Conservation (phyloP, 1,140 invertebrate species). For the Drosophila pseudoananassae region DNA sequence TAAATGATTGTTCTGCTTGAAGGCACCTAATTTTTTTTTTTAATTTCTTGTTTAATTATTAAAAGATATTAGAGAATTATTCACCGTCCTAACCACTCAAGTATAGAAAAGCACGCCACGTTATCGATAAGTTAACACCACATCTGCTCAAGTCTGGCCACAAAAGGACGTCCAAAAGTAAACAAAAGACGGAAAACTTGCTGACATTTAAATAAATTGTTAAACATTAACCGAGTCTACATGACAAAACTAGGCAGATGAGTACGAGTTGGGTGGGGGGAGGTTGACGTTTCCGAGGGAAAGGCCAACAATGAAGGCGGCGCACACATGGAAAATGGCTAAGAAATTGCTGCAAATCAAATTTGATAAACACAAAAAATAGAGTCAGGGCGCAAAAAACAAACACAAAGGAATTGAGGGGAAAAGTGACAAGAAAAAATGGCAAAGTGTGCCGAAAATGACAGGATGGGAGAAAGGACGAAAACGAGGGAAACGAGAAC, state of each 20-base stretch:
- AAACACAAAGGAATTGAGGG: conserved; percentile 57
- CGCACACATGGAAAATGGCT: conserved; percentile 75
- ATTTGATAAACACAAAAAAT: conserved; percentile 77
- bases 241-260: conserved; percentile 71
- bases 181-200: conserved; percentile 57
- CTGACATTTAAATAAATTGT: conserved; percentile 81
- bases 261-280: conserved; percentile 11
- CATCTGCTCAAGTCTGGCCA: conserved; percentile 27
- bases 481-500: conserved; percentile 1
- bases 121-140: conserved; percentile 41
- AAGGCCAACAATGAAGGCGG: conserved; percentile 44
- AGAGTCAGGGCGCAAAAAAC: conserved; percentile 36
- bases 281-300: background rate
- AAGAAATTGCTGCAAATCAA: conserved; percentile 81
- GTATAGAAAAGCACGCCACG: conserved; percentile 21
- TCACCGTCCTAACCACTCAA: background rate
- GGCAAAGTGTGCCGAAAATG: conserved; percentile 75
- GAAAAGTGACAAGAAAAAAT: conserved; percentile 79
- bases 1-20: background rate
- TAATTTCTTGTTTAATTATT: background rate
- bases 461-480: conserved; percentile 52
- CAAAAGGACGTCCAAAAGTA: conserved; percentile 26
- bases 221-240: conserved; percentile 61
- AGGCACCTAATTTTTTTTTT: background rate
- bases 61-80: background rate